phyloP scores from a whole-genome alignment of 2,113 vertebrate species.

The Hippolais icterina region DNA sequence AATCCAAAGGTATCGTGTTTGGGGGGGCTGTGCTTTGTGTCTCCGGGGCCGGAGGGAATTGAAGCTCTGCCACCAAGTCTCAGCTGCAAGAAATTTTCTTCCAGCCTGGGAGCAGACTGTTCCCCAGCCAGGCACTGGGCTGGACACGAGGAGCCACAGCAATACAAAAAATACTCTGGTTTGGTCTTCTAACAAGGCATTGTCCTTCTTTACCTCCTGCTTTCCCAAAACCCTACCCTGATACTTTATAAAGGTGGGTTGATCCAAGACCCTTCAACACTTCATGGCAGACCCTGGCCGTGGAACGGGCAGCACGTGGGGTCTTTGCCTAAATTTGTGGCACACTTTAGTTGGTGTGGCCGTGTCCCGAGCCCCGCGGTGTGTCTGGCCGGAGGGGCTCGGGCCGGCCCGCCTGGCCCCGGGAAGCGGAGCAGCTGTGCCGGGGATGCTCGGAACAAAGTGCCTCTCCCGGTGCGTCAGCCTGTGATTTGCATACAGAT shows the following conservation, averaged over 20 bases:
- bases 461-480: background rate
- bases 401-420: background rate
- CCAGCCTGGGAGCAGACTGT: background rate
- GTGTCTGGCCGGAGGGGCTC: background rate
- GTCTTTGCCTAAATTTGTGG: background rate
- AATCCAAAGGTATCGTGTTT: background rate
- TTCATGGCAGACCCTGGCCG: fast-evolving
- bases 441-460: constrained; percentile 21
- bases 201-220: background rate
- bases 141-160: background rate
- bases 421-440: constrained; percentile 21
- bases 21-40: background rate
- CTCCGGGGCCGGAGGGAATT: background rate
- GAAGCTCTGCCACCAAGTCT: background rate
- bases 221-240: background rate
- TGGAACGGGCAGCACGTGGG: background rate
- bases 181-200: background rate
- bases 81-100: background rate
- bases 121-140: background rate
- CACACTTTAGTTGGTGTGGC: fast-evolving
- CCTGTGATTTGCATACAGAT: constrained; percentile 92
- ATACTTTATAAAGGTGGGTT: background rate
- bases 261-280: background rate
- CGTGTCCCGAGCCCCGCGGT: fast-evolving
- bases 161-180: background rate